phyloP scores from a whole-genome alignment of 2,113 vertebrate species.

The Anseranas semipalmata region DNA sequence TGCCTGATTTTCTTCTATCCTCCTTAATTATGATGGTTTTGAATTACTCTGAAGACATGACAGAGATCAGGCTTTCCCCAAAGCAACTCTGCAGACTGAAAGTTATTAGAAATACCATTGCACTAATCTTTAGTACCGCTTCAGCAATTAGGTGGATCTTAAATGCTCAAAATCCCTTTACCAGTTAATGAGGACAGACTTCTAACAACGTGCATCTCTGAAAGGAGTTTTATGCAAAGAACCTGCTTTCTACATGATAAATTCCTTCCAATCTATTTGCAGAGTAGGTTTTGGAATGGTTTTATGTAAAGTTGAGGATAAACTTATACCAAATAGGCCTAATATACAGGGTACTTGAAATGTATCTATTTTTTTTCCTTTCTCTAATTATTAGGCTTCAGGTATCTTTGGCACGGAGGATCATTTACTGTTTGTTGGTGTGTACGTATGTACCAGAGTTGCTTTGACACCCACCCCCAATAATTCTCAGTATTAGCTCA shows the following conservation, averaged over 20 bases:
- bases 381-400: neutral
- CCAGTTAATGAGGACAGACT: neutral
- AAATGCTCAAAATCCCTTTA: constrained; percentile 13
- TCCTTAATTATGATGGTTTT: neutral
- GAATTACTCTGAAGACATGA: neutral
- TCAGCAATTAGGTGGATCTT: constrained; percentile 2
- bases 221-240: neutral
- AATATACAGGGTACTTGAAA: neutral
- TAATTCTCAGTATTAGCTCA: neutral
- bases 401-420: neutral
- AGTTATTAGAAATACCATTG: neutral
- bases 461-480: neutral
- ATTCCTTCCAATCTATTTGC: neutral
- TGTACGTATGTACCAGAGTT: neutral
- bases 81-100: neutral
- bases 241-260: neutral
- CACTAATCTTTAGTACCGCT: neutral
- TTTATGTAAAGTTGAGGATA: neutral
- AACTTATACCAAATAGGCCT: neutral
- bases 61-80: neutral
- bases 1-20: neutral
- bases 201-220: neutral
- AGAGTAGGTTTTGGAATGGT: neutral
- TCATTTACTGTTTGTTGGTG: neutral
- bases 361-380: neutral